Conservation (phyloP, 2,888 invertebrate genomes). For the Ganaspis brasiliensis region DNA sequence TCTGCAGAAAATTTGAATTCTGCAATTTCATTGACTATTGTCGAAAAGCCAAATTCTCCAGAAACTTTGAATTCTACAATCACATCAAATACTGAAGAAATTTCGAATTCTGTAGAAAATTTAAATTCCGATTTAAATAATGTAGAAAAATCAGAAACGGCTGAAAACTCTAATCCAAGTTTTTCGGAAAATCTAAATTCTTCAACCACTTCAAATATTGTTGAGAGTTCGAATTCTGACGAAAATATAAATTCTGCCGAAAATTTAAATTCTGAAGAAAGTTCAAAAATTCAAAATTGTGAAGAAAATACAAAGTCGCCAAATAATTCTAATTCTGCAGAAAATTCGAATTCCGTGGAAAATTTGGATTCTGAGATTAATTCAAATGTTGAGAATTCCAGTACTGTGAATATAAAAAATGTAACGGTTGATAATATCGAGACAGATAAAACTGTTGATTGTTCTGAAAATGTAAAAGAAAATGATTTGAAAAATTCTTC, state of each 20-base stretch:
- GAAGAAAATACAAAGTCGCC: no score
- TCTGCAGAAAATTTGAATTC: no score
- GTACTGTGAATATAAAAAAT: neutral
- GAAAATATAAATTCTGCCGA: neutral
- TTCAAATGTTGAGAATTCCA: neutral
- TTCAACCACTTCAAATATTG: no score
- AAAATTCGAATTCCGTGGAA: neutral
- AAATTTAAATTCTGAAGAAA: neutral
- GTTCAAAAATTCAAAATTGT: neutral
- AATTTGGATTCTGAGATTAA: slow-evolving; percentile 9
- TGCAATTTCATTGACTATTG: no score
- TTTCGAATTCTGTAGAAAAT: slow-evolving; percentile 45
- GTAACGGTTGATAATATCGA: slow-evolving; percentile 6
- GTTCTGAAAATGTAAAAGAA: neutral
- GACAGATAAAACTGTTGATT: neutral
- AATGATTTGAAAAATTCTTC: neutral
- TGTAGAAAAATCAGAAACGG: no score
- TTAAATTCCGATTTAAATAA: no score
- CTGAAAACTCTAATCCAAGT: no score
- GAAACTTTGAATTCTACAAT: neutral
- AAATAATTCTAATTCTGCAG: no score
- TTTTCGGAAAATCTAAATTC: no score
- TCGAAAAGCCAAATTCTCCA: no score
- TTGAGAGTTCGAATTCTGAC: neutral
- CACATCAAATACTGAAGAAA: neutral